These are phyloP conservation scores for Acanthopleura granulata DNA, from an alignment of 2,888 invertebrate species.

Conservation along the genomic window DNA sequence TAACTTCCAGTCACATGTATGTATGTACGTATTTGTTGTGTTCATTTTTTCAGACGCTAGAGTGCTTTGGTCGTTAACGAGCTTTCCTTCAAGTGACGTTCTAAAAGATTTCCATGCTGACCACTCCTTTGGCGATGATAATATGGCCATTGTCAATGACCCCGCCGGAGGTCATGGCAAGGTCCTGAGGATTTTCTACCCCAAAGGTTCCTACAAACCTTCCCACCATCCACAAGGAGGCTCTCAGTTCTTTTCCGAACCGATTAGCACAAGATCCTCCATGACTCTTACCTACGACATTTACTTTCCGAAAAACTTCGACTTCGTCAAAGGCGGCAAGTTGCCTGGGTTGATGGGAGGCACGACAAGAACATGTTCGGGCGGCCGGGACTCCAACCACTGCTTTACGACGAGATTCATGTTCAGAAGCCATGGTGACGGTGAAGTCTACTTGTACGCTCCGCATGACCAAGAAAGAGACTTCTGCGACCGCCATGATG, in stretches of 20 bases:
- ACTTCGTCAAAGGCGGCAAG: conserved; percentile 45
- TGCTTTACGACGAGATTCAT: conserved; percentile 54
- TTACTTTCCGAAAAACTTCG: conserved; percentile 33
- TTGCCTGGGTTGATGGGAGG: conserved; percentile 50
- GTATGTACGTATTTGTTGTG: no score
- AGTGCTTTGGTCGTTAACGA: background rate
- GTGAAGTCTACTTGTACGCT: conserved; percentile 53
- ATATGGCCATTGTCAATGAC: conserved; percentile 33
- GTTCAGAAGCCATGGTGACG: conserved; percentile 51
- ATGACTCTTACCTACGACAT: conserved; percentile 38
- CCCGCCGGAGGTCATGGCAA: conserved; percentile 34
- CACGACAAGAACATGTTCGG: conserved; percentile 38
- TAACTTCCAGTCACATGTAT: no score
- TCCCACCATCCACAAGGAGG: conserved; percentile 30
- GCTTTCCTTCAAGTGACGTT: background rate
- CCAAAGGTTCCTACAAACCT: conserved; percentile 28
- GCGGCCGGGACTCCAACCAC: conserved; percentile 39
- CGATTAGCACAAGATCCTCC: conserved; percentile 26
- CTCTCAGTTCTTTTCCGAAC: conserved; percentile 41
- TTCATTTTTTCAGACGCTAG: background rate
- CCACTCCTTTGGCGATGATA: conserved; percentile 29
- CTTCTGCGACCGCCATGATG: conserved; percentile 31
- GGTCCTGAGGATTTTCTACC: conserved; percentile 41
- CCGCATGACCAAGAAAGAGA: conserved; percentile 35
- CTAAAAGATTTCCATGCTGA: conserved; percentile 20